A percentile compares a stretch with the other conserved stretches of the same genome.
Conservation (phyloP, 2,888 invertebrate species). For the Andricus quercusramuli region DNA sequence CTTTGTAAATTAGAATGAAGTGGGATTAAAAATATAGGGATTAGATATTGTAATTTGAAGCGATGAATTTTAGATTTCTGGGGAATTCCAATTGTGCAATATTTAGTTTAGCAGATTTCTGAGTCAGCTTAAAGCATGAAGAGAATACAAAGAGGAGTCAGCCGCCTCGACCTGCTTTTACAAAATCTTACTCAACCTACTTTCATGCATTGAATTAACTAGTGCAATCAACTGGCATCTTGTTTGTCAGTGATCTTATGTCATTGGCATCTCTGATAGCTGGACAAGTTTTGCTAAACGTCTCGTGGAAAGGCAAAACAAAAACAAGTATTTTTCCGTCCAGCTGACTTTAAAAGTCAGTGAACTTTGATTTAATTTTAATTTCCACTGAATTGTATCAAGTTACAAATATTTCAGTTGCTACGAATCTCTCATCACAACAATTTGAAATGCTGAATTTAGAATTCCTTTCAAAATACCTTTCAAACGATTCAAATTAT, state of each 20-base stretch:
- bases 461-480: neutral
- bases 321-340: neutral
- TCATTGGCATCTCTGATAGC: conserved; percentile 31
- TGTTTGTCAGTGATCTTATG: conserved; percentile 39
- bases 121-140: neutral
- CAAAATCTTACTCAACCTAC: conserved; percentile 65
- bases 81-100: neutral
- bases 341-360: neutral
- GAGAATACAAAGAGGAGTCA: conserved; percentile 46
- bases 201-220: conserved; percentile 63
- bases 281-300: conserved; percentile 3
- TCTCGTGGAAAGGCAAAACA: neutral
- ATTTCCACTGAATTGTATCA: neutral
- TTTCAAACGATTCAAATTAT: neutral
- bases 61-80: neutral
- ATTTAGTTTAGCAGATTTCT: conserved; percentile 7
- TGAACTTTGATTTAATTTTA: neutral
- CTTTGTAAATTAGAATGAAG: neutral
- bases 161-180: conserved; percentile 69
- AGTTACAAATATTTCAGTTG: neutral
- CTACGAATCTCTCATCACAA: neutral
- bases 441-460: neutral
- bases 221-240: conserved; percentile 45
- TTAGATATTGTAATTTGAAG: too few species aligned
- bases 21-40: neutral